phyloP scores from a whole-genome alignment of 2,888 invertebrate species.

The Euspilapteryx auroguttella region DNA sequence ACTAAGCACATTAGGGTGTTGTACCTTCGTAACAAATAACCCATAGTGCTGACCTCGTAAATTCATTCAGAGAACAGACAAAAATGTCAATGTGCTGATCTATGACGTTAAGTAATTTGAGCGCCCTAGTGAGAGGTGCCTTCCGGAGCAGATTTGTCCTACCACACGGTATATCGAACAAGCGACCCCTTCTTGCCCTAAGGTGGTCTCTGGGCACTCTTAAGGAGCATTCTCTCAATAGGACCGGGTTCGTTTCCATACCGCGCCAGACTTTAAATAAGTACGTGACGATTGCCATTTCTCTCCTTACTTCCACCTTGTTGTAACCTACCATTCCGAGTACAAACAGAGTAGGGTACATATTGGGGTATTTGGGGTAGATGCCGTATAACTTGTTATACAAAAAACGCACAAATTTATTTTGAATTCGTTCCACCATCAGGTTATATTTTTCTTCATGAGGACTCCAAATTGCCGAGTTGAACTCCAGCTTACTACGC shows the following conservation, averaged over 20 bases:
- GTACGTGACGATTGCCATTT: neutral
- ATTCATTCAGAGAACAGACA: neutral
- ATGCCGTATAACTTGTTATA: neutral
- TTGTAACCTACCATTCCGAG: neutral
- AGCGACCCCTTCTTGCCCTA: neutral
- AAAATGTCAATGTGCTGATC: neutral
- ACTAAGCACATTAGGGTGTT: too few relatives aligned
- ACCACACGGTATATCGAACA: neutral
- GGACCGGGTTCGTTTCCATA: neutral
- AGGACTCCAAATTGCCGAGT: neutral
- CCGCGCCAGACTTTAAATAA: neutral
- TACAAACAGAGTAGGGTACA: neutral
- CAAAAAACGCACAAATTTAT: neutral
- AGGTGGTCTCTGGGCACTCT: neutral
- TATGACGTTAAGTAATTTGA: neutral
- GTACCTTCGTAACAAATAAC: too few relatives aligned
- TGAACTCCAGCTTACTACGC: slow-evolving; percentile 5
- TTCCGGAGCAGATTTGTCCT: neutral
- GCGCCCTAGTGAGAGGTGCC: neutral
- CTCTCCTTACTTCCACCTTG: neutral
- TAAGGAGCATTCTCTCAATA: neutral
- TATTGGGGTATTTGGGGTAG: neutral
- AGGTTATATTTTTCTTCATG: neutral
- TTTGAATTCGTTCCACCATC: neutral
- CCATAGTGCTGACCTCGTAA: too few relatives aligned